These are phyloP conservation scores for Conistra vaccinii DNA, from an alignment of 2,888 invertebrate genomes.

Conservation along the genomic window DNA sequence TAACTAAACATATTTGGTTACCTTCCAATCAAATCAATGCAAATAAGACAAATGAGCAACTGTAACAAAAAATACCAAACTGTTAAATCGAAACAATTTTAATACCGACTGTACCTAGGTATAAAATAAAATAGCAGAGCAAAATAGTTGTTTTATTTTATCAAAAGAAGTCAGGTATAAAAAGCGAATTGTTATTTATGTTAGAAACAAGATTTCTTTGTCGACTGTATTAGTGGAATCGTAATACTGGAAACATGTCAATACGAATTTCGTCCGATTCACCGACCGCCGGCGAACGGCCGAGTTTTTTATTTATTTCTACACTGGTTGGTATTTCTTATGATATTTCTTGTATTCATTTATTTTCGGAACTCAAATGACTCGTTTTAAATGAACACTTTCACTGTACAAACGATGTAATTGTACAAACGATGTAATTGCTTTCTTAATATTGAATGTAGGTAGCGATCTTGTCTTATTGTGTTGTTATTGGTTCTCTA, in stretches of 20 bases:
- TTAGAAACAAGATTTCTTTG: conserved; percentile 79
- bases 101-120: conserved; percentile 42
- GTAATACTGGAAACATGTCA: conserved; percentile 89
- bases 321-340: conserved; percentile 58
- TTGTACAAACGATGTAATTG: conserved; percentile 4
- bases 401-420: conserved; percentile 48
- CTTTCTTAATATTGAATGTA: conserved; percentile 31
- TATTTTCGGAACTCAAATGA: conserved; percentile 52
- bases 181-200: conserved; percentile 75
- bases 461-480: neutral
- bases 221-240: conserved; percentile 84
- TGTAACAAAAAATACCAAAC: conserved; percentile 12
- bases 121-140: conserved; percentile 41
- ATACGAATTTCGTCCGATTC: conserved; percentile 84
- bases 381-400: conserved; percentile 59
- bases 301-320: conserved; percentile 63
- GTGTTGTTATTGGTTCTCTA: neutral
- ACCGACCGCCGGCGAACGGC: conserved; percentile 70
- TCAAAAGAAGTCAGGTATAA: conserved; percentile 72
- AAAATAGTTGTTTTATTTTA: conserved; percentile 46
- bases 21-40: conserved; percentile 5
- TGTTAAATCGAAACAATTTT: conserved; percentile 44
- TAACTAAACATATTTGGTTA: neutral
- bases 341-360: conserved; percentile 57
- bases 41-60: conserved; percentile 2